phyloP scores from a whole-genome alignment of 2,797 vertebrate genomes.

The Thaleichthys pacificus region DNA sequence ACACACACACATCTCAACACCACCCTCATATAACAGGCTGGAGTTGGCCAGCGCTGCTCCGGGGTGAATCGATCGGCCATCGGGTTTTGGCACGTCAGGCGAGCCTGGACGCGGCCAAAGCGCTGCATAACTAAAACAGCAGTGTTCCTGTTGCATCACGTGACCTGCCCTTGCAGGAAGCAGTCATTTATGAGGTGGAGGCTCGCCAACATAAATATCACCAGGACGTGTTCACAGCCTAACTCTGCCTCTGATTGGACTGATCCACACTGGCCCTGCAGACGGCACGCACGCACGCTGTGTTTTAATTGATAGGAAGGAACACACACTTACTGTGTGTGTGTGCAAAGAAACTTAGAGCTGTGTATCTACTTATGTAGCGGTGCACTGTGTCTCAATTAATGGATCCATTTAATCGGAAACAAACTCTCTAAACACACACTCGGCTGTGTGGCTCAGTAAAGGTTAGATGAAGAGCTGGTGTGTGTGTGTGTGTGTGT shows the following conservation, averaged over 20 bases:
- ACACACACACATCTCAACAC: conserved; percentile 5
- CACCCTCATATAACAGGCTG: conserved; percentile 29
- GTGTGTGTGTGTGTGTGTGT: background rate
- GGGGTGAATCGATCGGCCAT: conserved; percentile 22
- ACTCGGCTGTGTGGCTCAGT: background rate
- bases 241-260: conserved; percentile 59
- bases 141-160: conserved; percentile 41
- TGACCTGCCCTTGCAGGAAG: conserved; percentile 56
- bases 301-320: conserved; percentile 14
- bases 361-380: conserved; percentile 3
- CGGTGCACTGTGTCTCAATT: background rate
- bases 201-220: conserved; percentile 50
- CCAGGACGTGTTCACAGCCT: conserved; percentile 54
- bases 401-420: background rate
- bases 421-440: background rate
- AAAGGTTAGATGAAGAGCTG: background rate
- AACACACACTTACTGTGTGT: conserved; percentile 2
- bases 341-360: conserved; percentile 14
- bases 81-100: conserved; percentile 36
- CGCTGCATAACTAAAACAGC: conserved; percentile 67
- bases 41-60: background rate
- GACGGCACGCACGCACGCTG: conserved; percentile 28
- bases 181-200: conserved; percentile 63
- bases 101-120: conserved; percentile 33
- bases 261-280: conserved; percentile 41